Conservation (phyloP, 1,140 invertebrate genomes). For the Ruditapes philippinarum region DNA sequence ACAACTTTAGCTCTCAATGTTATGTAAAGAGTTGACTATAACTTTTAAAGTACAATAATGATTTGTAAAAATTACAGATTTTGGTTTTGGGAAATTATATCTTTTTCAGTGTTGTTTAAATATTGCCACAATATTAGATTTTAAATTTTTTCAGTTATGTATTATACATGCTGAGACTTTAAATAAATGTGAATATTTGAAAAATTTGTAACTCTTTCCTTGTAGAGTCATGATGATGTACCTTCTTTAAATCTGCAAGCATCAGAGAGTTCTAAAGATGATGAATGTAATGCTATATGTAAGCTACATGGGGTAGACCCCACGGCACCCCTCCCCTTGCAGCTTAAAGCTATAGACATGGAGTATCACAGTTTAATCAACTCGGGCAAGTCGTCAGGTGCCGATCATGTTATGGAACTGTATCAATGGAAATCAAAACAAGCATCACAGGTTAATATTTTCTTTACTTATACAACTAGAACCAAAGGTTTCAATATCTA, state of each 20-base stretch:
- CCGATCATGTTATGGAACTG: conserved; percentile 84
- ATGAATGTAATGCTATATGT: conserved; percentile 86
- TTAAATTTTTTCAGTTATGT: no score
- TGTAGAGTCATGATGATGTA: conserved; percentile 74
- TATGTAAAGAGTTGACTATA: no score
- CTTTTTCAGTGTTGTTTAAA: no score
- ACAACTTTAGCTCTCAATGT: no score
- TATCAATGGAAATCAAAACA: conserved; percentile 86
- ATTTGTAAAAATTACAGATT: no score
- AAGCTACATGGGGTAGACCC: conserved; percentile 82
- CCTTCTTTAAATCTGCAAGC: conserved; percentile 82
- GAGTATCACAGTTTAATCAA: conserved; percentile 85
- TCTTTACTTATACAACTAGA: no score
- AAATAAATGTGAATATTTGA: no score
- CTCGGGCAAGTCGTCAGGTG: conserved; percentile 81
- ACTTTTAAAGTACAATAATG: no score
- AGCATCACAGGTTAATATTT: conserved; percentile 81
- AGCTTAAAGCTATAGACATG: conserved; percentile 85
- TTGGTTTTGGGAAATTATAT: no score
- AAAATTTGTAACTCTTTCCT: neutral
- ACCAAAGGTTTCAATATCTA: no score
- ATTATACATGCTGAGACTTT: no score
- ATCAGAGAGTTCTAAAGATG: conserved; percentile 84
- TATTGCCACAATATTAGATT: no score
- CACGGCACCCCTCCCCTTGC: conserved; percentile 80